phyloP scores from a whole-genome alignment of 1,140 invertebrate species.

The Lineus longissimus region DNA sequence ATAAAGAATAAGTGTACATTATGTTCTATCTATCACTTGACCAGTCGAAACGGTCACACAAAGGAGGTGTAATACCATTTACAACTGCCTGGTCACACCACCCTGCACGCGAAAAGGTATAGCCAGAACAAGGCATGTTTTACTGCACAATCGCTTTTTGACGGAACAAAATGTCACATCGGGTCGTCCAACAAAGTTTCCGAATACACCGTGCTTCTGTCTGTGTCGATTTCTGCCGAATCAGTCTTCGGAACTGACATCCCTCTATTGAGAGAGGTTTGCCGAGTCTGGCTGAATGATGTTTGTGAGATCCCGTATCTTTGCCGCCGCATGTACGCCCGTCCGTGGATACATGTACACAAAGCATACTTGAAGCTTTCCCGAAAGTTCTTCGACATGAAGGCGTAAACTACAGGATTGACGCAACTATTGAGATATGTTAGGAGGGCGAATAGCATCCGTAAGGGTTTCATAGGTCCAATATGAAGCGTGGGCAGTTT shows the following conservation, averaged over 20 bases:
- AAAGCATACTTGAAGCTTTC: conserved; percentile 59
- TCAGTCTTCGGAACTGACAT: neutral
- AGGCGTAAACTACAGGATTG: conserved; percentile 75
- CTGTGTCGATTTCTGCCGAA: no score
- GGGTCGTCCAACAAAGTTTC: no score
- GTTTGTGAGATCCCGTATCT: neutral
- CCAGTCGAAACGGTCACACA: no score
- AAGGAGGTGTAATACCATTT: no score
- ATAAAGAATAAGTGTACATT: no score
- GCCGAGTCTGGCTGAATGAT: neutral
- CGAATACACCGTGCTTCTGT: no score
- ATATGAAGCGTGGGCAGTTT: conserved; percentile 57
- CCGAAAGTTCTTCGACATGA: conserved; percentile 76
- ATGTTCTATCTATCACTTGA: no score
- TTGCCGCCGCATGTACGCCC: neutral
- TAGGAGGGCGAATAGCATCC: conserved; percentile 64
- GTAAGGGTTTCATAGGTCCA: conserved; percentile 62
- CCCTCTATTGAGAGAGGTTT: neutral
- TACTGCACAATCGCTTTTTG: no score
- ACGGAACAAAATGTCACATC: no score
- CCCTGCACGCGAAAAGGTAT: no score
- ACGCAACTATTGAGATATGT: conserved; percentile 63
- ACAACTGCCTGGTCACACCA: no score
- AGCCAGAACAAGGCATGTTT: no score
- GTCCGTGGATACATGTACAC: conserved; percentile 34